Evolutionary conservation across 2,797 vertebrate species (phyloP).

Genomic region (Ctenopoma multispine): DNA sequence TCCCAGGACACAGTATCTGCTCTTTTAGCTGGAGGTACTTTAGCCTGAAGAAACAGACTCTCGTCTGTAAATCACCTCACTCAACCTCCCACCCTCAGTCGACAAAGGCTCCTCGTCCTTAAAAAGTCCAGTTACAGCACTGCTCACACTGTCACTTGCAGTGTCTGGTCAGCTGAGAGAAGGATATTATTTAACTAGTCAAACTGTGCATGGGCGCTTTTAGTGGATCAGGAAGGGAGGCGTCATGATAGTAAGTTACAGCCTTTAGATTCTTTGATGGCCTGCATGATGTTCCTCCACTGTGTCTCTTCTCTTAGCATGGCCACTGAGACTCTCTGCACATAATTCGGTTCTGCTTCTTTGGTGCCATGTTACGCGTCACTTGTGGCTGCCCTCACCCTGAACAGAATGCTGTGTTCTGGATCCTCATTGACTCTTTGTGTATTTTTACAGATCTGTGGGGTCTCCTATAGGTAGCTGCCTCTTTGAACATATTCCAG

Average conservation of each 20-base stretch:
- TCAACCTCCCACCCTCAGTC: too few relatives aligned
- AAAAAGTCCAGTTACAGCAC: too few relatives aligned
- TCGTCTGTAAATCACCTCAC: too few relatives aligned
- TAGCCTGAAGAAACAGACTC: too few relatives aligned
- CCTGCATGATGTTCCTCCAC: background rate
- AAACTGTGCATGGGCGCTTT: background rate
- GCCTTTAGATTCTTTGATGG: background rate
- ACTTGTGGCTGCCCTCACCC: background rate
- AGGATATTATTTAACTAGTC: background rate
- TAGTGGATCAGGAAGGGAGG: constrained; percentile 1
- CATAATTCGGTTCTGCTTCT: background rate
- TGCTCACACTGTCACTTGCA: background rate
- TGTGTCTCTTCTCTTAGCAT: background rate
- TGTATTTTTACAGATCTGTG: background rate
- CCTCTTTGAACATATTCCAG: background rate
- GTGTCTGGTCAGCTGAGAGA: background rate
- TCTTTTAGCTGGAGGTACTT: too few relatives aligned
- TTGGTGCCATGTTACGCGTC: background rate
- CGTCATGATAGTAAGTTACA: background rate
- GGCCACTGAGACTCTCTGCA: background rate
- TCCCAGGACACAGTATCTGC: too few relatives aligned
- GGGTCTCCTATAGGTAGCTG: too few relatives aligned
- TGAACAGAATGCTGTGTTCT: background rate
- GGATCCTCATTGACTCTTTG: background rate
- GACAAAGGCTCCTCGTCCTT: too few relatives aligned